Percentiles rank a stretch among this genome's conserved stretches.
Evolutionary conservation across 2,113 vertebrate genomes (phyloP).

Genomic region (Plestiodon gilberti): DNA sequence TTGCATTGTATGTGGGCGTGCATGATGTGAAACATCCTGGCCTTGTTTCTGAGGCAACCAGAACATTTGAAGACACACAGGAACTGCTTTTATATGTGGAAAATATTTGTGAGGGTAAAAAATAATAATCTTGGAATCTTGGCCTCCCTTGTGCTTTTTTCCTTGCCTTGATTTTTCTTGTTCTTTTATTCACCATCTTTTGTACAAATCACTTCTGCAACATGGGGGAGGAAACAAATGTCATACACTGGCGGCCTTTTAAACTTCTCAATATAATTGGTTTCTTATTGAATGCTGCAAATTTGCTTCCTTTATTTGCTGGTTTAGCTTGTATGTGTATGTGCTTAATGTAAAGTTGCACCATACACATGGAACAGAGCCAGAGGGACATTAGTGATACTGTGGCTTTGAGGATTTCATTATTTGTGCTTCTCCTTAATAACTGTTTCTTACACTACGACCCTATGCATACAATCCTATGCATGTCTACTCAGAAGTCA

Average conservation of each 20-base stretch:
- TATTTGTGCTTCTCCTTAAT: neutral
- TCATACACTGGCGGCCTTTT: neutral
- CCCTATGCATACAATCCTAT: no score
- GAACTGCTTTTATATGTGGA: slow-evolving; percentile 44
- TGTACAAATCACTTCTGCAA: slow-evolving; percentile 31
- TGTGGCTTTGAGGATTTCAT: no score
- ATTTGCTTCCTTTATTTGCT: neutral
- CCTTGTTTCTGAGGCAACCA: slow-evolving; percentile 69
- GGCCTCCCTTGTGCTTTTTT: slow-evolving; percentile 46
- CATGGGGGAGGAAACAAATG: neutral
- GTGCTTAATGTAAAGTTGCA: no score
- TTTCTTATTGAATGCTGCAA: neutral
- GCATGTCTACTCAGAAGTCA: no score
- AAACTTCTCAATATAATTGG: neutral
- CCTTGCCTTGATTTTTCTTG: slow-evolving; percentile 57
- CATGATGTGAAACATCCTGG: slow-evolving; percentile 36
- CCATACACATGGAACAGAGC: no score
- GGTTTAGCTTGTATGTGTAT: neutral
- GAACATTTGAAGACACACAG: slow-evolving; percentile 39
- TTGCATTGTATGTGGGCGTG: slow-evolving; percentile 29
- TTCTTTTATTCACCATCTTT: slow-evolving; percentile 53
- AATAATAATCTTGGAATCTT: slow-evolving; percentile 47
- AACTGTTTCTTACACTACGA: no score
- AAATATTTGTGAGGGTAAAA: slow-evolving; percentile 54
- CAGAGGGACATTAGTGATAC: no score